Base-by-base conservation (phyloP, 2,888 invertebrate genomes). In the Therioaphis trifolii region DNA sequence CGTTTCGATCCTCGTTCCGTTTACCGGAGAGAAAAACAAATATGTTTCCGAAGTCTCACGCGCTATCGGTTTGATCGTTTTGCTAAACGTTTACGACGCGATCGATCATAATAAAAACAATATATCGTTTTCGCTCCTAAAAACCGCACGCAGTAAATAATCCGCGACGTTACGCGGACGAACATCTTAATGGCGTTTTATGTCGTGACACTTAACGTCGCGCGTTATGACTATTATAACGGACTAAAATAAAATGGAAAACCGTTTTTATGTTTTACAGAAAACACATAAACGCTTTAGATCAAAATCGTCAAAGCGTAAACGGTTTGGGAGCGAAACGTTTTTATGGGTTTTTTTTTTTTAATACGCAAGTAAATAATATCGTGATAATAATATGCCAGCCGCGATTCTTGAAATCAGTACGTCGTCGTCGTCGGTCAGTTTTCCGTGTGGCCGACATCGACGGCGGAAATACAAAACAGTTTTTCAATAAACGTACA, bases 201-300 rank as follows among this genome's bases (percentile, higher is more conserved):
- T 29, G 49, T 52, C 49, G 55, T 55, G 15, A 35, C 15, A 55
- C 35, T 55, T 58, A 74, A 74, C 27, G 74, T 58, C 55, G 29
- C 55, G 52, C 55, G 15, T 58, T 74, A 58, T 40, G 55, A 35
- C 55, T 55, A n/a, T n/a, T 74, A 35, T 55, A 40, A 24, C 58
- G 21, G 21, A 58, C 74, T 40, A 40, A 74, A 74, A 74, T 74
- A 74, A n/a, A 74, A 74, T 74, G 55, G 74, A 40, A 74, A 55
- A 58, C 18, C 35, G 9, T 74, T 74, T 74, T 74, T 55, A 74
- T 24, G 55, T 74, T 21, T 21, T 4, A 40, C 24, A 55, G 58
- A 40, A 74, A 74, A 74, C 74, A n/a, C n/a, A 58, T 74, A 74
- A 74, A 74, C 18, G 74, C 40, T 35, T 58, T 58, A 58, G 40